phyloP scores from a whole-genome alignment of 2,113 vertebrate genomes.

The Poecilia latipinna region DNA sequence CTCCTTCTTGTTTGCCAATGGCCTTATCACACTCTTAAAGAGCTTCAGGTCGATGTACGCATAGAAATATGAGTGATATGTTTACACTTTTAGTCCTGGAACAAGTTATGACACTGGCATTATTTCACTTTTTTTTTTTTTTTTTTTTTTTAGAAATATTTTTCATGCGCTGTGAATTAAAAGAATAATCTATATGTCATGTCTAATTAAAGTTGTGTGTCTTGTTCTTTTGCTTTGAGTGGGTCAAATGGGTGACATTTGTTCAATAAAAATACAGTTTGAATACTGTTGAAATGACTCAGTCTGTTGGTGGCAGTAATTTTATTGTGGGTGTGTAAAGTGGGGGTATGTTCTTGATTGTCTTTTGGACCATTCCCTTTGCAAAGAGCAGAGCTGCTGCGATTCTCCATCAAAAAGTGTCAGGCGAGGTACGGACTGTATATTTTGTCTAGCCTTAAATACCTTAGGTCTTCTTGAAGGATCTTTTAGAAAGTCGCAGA shows the following conservation, averaged over 20 bases:
- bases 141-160: not conserved
- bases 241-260: no score
- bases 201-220: no score
- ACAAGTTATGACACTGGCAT: not conserved
- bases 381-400: no score
- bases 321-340: no score
- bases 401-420: no score
- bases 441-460: no score
- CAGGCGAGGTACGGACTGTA: no score
- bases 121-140: not conserved
- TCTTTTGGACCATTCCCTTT: no score
- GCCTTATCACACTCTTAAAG: not conserved
- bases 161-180: slow-evolving; percentile 1
- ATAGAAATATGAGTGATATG: slow-evolving; percentile 2
- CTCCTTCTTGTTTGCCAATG: not conserved
- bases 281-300: not conserved
- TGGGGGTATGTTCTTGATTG: no score
- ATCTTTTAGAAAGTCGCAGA: no score
- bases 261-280: not conserved
- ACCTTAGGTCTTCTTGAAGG: no score
- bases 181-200: not conserved
- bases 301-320: not conserved
- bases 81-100: slow-evolving; percentile 45
- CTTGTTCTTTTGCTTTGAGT: no score
- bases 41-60: not conserved